Evolutionary conservation across 1,140 invertebrate genomes (phyloP).

Genomic region (Diabrotica virgifera): DNA sequence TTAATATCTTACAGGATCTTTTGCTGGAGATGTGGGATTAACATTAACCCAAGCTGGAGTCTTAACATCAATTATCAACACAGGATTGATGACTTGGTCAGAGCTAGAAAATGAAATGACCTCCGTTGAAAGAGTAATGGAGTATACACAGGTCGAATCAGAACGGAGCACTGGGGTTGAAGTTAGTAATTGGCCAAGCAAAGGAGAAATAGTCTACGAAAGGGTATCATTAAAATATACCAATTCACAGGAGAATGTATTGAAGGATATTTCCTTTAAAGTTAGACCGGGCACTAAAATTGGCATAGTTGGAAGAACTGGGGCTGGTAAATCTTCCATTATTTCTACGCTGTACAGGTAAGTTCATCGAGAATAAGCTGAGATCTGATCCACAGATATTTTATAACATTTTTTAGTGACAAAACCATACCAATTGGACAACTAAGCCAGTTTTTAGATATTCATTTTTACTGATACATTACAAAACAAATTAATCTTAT

Average conservation of each 20-base stretch:
- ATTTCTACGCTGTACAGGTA: constrained; percentile 64
- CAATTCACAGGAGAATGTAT: constrained; percentile 63
- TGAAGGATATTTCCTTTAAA: constrained; percentile 70
- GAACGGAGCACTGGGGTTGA: constrained; percentile 58
- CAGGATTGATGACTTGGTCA: constrained; percentile 64
- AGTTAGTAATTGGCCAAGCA: constrained; percentile 61
- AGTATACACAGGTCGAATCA: constrained; percentile 67
- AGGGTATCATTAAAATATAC: constrained; percentile 66
- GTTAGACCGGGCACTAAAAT: constrained; percentile 63
- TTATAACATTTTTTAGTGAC: too few species aligned
- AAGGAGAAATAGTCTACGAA: constrained; percentile 68
- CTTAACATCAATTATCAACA: constrained; percentile 52
- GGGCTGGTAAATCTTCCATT: constrained; percentile 80
- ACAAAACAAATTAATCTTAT: too few species aligned
- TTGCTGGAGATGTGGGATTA: constrained; percentile 57
- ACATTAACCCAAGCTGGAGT: constrained; percentile 53
- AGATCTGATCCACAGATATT: too few species aligned
- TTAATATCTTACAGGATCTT: constrained; percentile 26
- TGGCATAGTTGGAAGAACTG: constrained; percentile 75
- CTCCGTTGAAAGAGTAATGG: constrained; percentile 72
- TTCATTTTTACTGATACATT: too few species aligned
- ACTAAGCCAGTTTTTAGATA: too few species aligned
- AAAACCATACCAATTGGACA: too few species aligned
- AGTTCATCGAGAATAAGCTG: too few species aligned
- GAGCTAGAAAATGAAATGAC: constrained; percentile 80